Evolutionary conservation across 2,888 invertebrate species (phyloP), one percentile per base, ranked within the genome.

Genomic region (Melipona bicolor): DNA sequence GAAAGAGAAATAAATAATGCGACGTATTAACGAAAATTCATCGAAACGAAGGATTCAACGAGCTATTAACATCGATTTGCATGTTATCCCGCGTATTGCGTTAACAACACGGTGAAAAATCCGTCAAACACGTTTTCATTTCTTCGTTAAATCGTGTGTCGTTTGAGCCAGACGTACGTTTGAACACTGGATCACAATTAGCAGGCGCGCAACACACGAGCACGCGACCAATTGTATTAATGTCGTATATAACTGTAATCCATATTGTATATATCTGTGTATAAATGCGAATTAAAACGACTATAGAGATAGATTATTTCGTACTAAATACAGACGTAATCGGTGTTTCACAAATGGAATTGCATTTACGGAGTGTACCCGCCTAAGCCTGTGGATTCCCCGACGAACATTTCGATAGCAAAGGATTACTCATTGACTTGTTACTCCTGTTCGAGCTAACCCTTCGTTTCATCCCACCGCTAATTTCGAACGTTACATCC

Each of bases 181-280:
- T 59, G 49, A 52, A 79, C 36, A 62, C 27, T 75, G 24, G 19
- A 68, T 79, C 49, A 69, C 9, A 49, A 79, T 75, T 68, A 68
- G 13, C 27, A 36, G 59, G 36, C 68, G 75, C 75, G 68, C 61
- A 54, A 69, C n/a, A 79, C 61, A 43, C 24, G 27, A 17, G 62
- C 43, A 43, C 62, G 68, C 75, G 75, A 75, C 79, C 75, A 79
- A 75, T 79, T 75, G 68, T 79, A 75, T 62, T 52, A 77, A 62
- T 52, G 49, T 59, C 61, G 75, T 54, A 68, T 62, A 59, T 68
- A 24, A 79, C n/a, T 69, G 19, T 79, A 70, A 62, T 49, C 68
- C 61, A 79, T 68, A 59, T 75, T 79, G 79, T 81, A 81, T 77
- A 81, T 81, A 71, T 67, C 27, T 77, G 77, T 77, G 80, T 81